phyloP scores from a whole-genome alignment of 2,113 vertebrate species.

The Irena cyanogastra region DNA sequence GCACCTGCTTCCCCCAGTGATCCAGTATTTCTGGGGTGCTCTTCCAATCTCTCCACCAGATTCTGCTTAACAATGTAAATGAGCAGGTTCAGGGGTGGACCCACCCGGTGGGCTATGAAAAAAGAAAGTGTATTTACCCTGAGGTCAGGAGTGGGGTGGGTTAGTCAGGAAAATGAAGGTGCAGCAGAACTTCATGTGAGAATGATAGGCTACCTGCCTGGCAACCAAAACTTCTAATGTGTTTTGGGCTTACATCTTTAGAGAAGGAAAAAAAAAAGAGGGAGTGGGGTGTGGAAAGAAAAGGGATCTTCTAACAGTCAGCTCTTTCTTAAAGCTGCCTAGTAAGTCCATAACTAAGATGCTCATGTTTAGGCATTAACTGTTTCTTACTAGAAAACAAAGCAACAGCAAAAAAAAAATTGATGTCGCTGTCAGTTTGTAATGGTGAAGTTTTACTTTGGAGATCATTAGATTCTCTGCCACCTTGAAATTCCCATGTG shows the following conservation, averaged over 20 bases:
- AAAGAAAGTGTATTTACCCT: background rate
- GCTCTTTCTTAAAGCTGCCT: background rate
- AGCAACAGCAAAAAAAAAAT: background rate
- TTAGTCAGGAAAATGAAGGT: background rate
- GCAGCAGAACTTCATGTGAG: background rate
- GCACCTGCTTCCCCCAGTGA: background rate
- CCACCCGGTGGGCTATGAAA: background rate
- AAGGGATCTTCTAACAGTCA: background rate
- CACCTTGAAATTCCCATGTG: background rate
- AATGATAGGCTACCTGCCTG: background rate
- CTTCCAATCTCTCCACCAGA: background rate
- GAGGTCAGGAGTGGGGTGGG: background rate
- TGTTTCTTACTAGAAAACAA: background rate
- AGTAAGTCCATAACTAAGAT: background rate
- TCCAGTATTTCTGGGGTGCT: background rate
- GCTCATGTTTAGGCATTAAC: background rate
- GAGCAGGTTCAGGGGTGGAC: background rate
- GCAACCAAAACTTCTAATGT: background rate
- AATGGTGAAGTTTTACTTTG: background rate
- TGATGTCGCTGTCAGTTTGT: background rate
- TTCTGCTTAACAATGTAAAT: background rate
- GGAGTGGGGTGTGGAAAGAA: rapidly evolving
- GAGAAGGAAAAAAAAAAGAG: rapidly evolving
- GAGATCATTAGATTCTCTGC: background rate
- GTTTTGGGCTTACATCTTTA: background rate